A percentile compares a stretch with the other conserved stretches of the same genome.
Evolutionary conservation across 2,113 vertebrate genomes (phyloP).

Genomic region (Corythaixoides concolor): DNA sequence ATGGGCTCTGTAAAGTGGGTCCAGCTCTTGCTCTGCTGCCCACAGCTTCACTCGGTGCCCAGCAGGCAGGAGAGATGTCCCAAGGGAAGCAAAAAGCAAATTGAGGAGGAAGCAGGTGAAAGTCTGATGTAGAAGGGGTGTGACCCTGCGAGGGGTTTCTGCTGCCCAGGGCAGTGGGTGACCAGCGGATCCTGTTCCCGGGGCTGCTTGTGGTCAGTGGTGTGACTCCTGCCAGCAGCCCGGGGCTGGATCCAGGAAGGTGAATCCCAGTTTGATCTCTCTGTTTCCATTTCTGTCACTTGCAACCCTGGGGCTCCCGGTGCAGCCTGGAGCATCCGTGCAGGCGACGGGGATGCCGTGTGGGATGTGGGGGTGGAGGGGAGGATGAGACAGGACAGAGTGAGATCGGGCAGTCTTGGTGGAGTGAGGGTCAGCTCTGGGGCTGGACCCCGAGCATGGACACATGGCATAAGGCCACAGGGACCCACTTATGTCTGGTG

Average conservation of each 20-base stretch:
- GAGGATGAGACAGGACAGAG: too few species aligned
- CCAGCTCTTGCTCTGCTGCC: background rate
- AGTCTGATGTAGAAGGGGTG: background rate
- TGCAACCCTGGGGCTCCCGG: background rate
- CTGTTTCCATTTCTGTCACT: background rate
- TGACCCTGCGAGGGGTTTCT: background rate
- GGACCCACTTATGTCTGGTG: background rate
- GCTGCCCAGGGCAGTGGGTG: background rate
- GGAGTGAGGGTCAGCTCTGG: background rate
- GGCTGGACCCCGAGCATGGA: background rate
- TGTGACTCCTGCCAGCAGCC: background rate
- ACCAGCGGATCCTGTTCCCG: fast-evolving
- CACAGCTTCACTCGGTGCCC: background rate
- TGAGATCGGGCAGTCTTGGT: background rate
- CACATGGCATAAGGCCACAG: fast-evolving
- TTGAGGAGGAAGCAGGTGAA: background rate
- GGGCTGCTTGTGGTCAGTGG: background rate
- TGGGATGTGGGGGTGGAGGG: background rate
- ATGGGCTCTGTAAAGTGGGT: background rate
- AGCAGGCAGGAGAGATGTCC: background rate
- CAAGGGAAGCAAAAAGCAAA: background rate
- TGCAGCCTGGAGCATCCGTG: background rate
- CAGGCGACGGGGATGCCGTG: fast-evolving
- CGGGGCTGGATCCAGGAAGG: background rate
- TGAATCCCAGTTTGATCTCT: background rate